Conservation (phyloP, 2,113 vertebrate species). For the Psophia crepitans region DNA sequence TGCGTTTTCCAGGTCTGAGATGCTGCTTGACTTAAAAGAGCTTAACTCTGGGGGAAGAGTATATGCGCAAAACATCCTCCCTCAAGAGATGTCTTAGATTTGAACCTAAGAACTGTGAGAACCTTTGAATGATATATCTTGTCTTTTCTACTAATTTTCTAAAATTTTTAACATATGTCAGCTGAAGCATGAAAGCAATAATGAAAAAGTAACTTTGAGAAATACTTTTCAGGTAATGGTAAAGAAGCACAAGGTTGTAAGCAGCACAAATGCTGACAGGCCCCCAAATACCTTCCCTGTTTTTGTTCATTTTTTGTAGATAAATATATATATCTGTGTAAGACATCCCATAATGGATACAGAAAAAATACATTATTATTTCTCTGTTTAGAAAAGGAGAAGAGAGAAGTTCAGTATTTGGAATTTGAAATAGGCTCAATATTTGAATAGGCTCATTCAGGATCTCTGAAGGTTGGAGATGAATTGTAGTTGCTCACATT, state of each 20-base stretch:
- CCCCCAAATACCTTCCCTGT: no score
- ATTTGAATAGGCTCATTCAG: no score
- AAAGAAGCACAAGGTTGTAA: neutral
- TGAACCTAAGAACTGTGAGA: neutral
- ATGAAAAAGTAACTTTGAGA: neutral
- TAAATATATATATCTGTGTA: no score
- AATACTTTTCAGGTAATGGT: neutral
- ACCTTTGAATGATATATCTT: neutral
- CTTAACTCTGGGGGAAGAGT: neutral
- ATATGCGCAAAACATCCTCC: neutral
- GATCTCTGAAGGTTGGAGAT: no score
- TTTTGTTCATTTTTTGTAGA: no score
- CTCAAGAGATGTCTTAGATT: neutral
- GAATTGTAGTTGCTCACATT: neutral
- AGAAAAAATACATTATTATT: no score
- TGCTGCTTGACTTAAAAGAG: neutral
- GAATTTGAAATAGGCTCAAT: no score
- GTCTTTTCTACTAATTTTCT: neutral
- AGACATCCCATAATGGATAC: no score
- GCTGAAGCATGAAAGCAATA: neutral
- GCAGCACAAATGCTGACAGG: no score
- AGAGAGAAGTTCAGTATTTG: no score
- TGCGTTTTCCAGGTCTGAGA: neutral
- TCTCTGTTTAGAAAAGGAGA: no score
- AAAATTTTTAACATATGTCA: neutral